These are phyloP conservation scores for Galaxea fascicularis DNA, from an alignment of 92 coral and sea anemone species.

Conservation along the genomic window DNA sequence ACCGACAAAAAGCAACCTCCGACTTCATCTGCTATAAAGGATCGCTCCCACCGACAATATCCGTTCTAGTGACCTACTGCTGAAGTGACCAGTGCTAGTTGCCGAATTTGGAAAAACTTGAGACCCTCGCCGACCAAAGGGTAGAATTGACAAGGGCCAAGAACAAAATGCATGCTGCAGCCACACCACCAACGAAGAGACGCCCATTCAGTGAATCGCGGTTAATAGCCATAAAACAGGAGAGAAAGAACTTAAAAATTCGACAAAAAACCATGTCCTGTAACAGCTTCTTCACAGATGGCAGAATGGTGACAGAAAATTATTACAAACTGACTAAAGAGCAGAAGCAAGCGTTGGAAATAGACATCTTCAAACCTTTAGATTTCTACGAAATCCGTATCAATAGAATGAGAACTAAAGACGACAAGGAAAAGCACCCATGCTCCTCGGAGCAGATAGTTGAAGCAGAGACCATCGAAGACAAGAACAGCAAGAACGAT, in stretches of 20 bases:
- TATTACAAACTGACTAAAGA: not conserved
- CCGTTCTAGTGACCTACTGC: no score
- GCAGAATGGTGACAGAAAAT: not conserved
- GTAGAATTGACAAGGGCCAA: not conserved
- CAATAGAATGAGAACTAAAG: not conserved
- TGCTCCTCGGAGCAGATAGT: not conserved
- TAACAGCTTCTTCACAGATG: not conserved
- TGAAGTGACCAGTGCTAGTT: no score
- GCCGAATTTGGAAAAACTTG: no score
- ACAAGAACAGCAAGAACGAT: not conserved
- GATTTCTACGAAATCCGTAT: constrained; percentile 11
- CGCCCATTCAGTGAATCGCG: not conserved
- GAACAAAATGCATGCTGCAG: not conserved
- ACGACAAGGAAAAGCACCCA: not conserved
- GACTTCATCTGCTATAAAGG: no score
- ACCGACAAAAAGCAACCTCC: no score
- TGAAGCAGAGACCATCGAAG: not conserved
- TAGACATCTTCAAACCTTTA: constrained; percentile 20
- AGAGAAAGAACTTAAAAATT: not conserved
- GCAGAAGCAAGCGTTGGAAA: not conserved
- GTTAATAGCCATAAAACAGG: not conserved
- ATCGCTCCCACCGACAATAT: no score
- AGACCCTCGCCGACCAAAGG: not conserved
- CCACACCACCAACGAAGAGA: not conserved
- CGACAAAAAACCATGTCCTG: constrained; percentile 7